Base-by-base conservation (phyloP, 1,140 invertebrate species). In the Aphaenogaster floridana region DNA sequence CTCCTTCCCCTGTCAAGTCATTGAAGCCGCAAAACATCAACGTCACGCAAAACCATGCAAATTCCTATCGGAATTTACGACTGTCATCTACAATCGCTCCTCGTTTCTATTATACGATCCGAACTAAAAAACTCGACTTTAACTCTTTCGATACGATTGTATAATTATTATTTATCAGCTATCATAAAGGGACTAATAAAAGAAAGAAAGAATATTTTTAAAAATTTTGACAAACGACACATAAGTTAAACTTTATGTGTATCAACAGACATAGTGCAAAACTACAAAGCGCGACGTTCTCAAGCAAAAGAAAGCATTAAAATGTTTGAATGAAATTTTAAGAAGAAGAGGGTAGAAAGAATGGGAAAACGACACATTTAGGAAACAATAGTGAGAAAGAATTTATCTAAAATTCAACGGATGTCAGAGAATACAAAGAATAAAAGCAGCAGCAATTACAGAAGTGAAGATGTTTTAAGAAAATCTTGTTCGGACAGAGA, bases 21-120 rank as follows among this genome's bases (percentile, higher is more conserved):
- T 36, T 52, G 77, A 66, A 80, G 42, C 61, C 45, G 77, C 34
- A 68, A 80, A 68, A 68, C 66, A 68, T 80, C 77, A 52, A 80
- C 61, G 61, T 80, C 59, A 64, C 76, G 76, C 57, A 59, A 28
- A 77, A 78, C 21, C 76, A 78, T 78, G 76, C 76, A 78, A 78
- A 64, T 48, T 45, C 57, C 15, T 64, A 15, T 36, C 9, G 6
- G 76, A 78, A 77, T 1, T 78, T 4, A 64, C 9, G 9, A 48
- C 9, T 17, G 28, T 63, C 9, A 34, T 78, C 76, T 68, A 68
- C 57, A 64, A 64, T 79, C 59, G 42, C 13, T 48, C 61, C 7
- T 80, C 28, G 17, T 68, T 48, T 17, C 34, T 17, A 80, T 66
- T 52, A n/a, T 45, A 39, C 36, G 34, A 57, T 64, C 8, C 9